Evolutionary conservation across 2,888 invertebrate species (phyloP).

Genomic region (Nomada ferruginata): DNA sequence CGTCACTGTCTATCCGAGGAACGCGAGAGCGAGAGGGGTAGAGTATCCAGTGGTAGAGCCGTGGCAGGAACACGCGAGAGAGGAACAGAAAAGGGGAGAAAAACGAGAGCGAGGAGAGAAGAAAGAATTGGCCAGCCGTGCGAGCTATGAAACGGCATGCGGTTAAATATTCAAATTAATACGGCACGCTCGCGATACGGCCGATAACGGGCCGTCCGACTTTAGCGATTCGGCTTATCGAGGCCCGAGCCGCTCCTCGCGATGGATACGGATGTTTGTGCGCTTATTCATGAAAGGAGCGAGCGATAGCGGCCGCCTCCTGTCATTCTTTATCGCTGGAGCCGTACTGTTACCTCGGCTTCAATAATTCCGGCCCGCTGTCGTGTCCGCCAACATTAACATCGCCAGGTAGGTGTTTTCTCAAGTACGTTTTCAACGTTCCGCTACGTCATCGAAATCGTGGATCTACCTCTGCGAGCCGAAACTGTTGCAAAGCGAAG

Average conservation of each 20-base stretch:
- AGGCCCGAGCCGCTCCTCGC: conserved; percentile 63
- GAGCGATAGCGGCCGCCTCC: conserved; percentile 65
- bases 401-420: conserved; percentile 59
- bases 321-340: conserved; percentile 67
- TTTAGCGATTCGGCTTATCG: conserved; percentile 73
- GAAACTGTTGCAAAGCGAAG: conserved; percentile 1
- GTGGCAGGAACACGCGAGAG: not conserved
- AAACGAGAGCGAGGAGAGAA: not conserved
- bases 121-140: conserved; percentile 29
- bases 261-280: conserved; percentile 67
- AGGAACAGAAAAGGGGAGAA: not conserved
- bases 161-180: conserved; percentile 72
- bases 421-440: conserved; percentile 55
- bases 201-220: conserved; percentile 67
- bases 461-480: not conserved
- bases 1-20: not conserved
- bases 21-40: not conserved
- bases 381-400: conserved; percentile 62
- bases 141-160: conserved; percentile 42
- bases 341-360: conserved; percentile 61
- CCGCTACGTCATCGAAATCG: conserved; percentile 47
- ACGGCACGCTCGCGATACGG: conserved; percentile 62
- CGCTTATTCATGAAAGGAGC: conserved; percentile 72
- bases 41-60: not conserved
- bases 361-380: conserved; percentile 67